A percentile compares a stretch with the other conserved stretches of the same genome.
Conservation (phyloP, 2,113 vertebrate species). For the Bos javanicus region DNA sequence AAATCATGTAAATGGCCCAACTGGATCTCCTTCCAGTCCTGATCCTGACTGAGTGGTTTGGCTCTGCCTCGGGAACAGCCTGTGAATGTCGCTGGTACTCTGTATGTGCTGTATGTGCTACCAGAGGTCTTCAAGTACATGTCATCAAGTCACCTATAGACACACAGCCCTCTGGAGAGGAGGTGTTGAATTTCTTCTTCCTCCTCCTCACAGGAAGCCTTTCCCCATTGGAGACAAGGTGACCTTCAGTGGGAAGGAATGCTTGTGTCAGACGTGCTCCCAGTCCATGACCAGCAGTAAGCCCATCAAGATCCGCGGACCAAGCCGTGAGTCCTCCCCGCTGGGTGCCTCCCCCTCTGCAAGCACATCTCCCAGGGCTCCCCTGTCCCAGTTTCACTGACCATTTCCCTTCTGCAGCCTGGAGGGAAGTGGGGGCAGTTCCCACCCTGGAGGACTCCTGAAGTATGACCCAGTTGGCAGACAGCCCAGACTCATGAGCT, state of each 20-base stretch:
- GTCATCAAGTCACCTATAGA: neutral
- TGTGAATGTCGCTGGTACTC: neutral
- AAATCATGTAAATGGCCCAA: neutral
- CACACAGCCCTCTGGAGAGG: neutral
- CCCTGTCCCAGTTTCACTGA: neutral
- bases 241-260: conserved; percentile 98
- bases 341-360: neutral
- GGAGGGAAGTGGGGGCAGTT: neutral
- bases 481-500: neutral
- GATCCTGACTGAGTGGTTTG: neutral
- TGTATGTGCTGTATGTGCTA: neutral
- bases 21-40: neutral
- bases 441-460: neutral
- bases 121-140: neutral
- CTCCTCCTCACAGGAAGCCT: conserved; percentile 86
- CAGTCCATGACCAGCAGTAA: conserved; percentile 91
- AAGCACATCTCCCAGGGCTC: neutral
- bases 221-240: conserved; percentile 99
- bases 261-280: conserved; percentile 97
- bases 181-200: neutral
- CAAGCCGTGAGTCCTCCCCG: conserved; percentile 90
- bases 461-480: conserved; percentile 36
- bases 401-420: neutral
- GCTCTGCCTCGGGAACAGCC: neutral
- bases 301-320: conserved; percentile 97